Conservation (phyloP, 2,888 invertebrate species). For the Aspidiotus rigidus region DNA sequence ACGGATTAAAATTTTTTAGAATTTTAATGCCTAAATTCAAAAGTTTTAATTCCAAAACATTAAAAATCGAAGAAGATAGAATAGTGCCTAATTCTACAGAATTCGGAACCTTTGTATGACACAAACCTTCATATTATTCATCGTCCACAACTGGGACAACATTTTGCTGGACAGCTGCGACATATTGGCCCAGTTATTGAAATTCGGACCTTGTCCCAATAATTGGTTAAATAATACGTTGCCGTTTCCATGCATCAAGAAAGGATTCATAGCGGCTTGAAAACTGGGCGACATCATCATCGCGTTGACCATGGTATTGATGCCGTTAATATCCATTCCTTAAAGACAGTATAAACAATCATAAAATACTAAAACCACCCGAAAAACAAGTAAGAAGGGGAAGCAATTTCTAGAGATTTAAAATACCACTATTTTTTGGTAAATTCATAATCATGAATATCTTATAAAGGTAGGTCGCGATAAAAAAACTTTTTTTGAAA, state of each 20-base stretch:
- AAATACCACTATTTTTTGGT: background rate
- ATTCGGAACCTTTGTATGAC: too few species aligned
- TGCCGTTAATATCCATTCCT: conserved; percentile 43
- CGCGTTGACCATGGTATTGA: conserved; percentile 42
- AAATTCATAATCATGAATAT: too few species aligned
- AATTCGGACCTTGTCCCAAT: conserved; percentile 43
- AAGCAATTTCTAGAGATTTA: background rate
- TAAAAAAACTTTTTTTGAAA: too few species aligned
- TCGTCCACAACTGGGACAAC: conserved; percentile 38
- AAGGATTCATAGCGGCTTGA: conserved; percentile 45
- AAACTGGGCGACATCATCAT: conserved; percentile 44
- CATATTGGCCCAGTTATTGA: conserved; percentile 42
- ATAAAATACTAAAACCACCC: too few species aligned
- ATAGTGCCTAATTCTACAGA: too few species aligned
- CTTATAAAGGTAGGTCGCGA: too few species aligned
- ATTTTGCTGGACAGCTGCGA: conserved; percentile 41
- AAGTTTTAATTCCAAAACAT: too few species aligned
- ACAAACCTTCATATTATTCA: conserved; percentile 37
- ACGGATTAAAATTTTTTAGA: too few species aligned
- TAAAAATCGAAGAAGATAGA: too few species aligned
- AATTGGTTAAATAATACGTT: conserved; percentile 41
- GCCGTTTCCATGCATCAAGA: conserved; percentile 40
- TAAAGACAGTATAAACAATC: conserved; percentile 7
- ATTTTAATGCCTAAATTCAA: too few species aligned
- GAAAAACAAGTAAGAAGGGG: too few species aligned